These are phyloP conservation scores for Lindbergichthys nudifrons DNA, from an alignment of 2,797 vertebrate genomes.

Conservation along the genomic window DNA sequence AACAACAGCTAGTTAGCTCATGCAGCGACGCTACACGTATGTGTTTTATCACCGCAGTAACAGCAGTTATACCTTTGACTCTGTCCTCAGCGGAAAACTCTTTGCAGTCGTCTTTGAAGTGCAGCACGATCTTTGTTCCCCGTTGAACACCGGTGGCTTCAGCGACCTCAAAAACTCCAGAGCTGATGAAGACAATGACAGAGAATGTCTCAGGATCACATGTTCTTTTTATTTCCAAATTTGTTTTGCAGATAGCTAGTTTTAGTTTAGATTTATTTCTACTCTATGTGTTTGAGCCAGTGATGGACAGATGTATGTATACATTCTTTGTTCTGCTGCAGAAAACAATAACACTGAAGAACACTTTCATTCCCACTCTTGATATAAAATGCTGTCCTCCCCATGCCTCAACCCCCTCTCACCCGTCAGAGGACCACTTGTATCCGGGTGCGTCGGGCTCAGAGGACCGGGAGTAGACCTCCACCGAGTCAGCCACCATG, in stretches of 20 bases:
- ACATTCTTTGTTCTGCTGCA: not conserved
- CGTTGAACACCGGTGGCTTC: constrained; percentile 92
- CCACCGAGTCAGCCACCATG: constrained; percentile 95
- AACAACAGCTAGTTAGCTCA: not conserved
- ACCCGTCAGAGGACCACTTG: constrained; percentile 98
- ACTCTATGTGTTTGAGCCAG: not conserved
- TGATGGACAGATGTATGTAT: not conserved
- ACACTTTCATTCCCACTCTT: not conserved
- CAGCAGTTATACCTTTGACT: constrained; percentile 87
- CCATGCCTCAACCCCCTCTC: constrained; percentile 51
- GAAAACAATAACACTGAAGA: not conserved
- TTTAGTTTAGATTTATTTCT: not conserved
- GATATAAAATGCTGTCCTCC: not conserved
- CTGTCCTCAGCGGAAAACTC: constrained; percentile 93
- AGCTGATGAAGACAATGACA: constrained; percentile 78
- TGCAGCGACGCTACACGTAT: fast-evolving
- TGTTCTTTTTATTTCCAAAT: too few relatives aligned
- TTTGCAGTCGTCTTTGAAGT: constrained; percentile 93
- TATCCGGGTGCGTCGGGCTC: constrained; percentile 84
- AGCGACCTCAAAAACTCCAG: constrained; percentile 93
- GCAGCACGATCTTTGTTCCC: constrained; percentile 95
- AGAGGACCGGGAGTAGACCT: constrained; percentile 90
- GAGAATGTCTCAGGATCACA: not conserved
- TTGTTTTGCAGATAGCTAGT: too few relatives aligned
- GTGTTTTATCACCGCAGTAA: not conserved